Evolutionary conservation across 2,113 vertebrate genomes (phyloP).

Genomic region (rabbit (Oryctolagus cuniculus)): mOryCun1.1 NC_091440.1:60845001-60845500

Average conservation of each 20-base stretch:
- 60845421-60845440: not conserved
- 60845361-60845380: not conserved
- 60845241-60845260: not conserved
- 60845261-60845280: slow-evolving; percentile 16
- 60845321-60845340: not conserved
- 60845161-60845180: not conserved
- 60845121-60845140: slow-evolving; percentile 18
- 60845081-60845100: slow-evolving; percentile 16
- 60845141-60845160: not conserved
- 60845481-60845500: not conserved
- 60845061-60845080: slow-evolving; percentile 13
- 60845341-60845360: not conserved
- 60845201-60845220: not conserved
- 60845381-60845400: not conserved
- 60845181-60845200: not conserved
- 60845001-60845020: not conserved
- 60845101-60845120: slow-evolving; percentile 46
- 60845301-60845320: slow-evolving; percentile 6
- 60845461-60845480: not conserved
- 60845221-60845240: not conserved
- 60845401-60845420: not conserved
- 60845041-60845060: not conserved
- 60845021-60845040: slow-evolving; percentile 27
- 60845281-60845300: slow-evolving; percentile 31
- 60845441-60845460: not conserved